Percentiles rank a stretch among this genome's conserved stretches.
These are phyloP conservation scores for Stercorarius parasiticus DNA, from an alignment of 2,113 vertebrate genomes.

Conservation along the genomic window DNA sequence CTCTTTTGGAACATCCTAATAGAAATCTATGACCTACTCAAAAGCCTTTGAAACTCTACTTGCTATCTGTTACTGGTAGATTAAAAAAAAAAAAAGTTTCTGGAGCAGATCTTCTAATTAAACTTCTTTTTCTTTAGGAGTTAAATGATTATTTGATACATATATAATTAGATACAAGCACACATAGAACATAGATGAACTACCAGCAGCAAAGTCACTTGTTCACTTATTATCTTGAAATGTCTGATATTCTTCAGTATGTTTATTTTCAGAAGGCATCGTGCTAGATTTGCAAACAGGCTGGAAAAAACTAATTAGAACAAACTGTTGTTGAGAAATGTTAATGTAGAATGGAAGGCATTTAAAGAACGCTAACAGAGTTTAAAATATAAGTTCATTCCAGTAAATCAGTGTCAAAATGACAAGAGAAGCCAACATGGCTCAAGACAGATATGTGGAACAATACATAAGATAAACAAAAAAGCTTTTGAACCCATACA, in stretches of 20 bases:
- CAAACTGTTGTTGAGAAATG: conserved; percentile 15
- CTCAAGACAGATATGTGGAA: conserved; percentile 43
- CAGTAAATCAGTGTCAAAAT: conserved; percentile 75
- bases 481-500: conserved; percentile 9
- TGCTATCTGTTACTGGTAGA: neutral
- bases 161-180: neutral
- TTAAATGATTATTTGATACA: neutral
- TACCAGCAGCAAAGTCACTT: neutral
- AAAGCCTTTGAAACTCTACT: neutral
- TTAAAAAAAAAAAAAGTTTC: neutral
- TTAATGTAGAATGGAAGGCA: conserved; percentile 45
- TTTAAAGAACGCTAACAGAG: conserved; percentile 18
- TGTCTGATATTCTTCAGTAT: neutral
- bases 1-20: neutral
- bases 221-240: neutral
- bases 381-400: conserved; percentile 66
- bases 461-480: conserved; percentile 43
- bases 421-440: conserved; percentile 62
- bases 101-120: neutral
- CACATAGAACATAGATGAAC: neutral
- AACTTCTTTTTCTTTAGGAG: neutral
- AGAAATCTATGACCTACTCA: neutral
- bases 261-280: neutral
- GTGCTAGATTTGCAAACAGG: neutral
- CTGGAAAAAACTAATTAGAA: conserved; percentile 43